A percentile compares a stretch with the other conserved stretches of the same genome.
phyloP scores from a whole-genome alignment of 2,888 invertebrate genomes.

The Lasioglossum zephyrum region DNA sequence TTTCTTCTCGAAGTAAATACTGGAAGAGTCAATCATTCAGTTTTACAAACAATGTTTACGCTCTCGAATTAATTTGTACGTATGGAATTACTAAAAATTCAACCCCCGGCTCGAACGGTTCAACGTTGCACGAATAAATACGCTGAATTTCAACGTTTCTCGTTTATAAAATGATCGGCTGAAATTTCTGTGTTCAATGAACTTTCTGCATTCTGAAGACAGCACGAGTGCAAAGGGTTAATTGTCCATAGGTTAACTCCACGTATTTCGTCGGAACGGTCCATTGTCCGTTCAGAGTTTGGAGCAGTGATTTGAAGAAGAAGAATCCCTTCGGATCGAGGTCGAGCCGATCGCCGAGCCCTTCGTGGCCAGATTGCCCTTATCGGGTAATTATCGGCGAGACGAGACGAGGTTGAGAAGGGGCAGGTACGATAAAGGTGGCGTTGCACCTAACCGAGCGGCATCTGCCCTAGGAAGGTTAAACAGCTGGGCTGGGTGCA shows the following conservation, averaged over 20 bases:
- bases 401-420: constrained; percentile 6
- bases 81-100: no score
- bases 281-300: neutral
- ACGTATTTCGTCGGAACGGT: neutral
- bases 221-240: neutral
- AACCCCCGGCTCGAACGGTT: no score
- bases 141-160: no score
- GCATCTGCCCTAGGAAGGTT: constrained; percentile 77
- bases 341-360: constrained; percentile 49
- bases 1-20: no score
- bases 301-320: neutral
- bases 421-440: constrained; percentile 69
- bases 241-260: neutral
- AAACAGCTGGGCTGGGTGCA: constrained; percentile 74
- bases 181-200: no score
- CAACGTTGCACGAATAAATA: neutral
- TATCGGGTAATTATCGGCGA: constrained; percentile 76
- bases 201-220: no score
- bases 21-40: no score
- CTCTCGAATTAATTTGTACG: no score
- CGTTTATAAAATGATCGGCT: no score
- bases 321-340: constrained; percentile 38
- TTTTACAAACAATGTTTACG: no score
- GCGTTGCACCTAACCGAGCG: constrained; percentile 75
- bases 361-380: constrained; percentile 65